These are phyloP conservation scores for Allacma fusca DNA, from an alignment of 2,888 invertebrate species.

Conservation along the genomic window DNA sequence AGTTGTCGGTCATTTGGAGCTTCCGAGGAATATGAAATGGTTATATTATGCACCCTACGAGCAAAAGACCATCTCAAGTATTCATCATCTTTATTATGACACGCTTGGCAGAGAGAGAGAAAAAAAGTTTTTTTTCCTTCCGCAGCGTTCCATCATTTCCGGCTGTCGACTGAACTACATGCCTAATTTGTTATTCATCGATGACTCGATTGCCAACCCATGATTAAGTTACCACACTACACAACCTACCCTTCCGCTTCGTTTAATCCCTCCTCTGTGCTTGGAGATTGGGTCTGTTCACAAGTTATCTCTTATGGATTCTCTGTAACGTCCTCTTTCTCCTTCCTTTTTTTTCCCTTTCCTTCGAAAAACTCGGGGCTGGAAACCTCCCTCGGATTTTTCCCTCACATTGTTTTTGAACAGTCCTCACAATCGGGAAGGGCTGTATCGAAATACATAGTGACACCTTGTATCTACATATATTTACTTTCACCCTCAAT, in stretches of 20 bases:
- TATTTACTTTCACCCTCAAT: no score
- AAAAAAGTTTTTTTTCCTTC: slow-evolving; percentile 36
- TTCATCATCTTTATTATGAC: slow-evolving; percentile 59
- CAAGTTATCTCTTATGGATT: background rate
- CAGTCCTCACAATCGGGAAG: background rate
- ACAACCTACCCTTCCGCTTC: slow-evolving; percentile 45
- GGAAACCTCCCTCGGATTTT: no score
- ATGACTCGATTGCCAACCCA: slow-evolving; percentile 49
- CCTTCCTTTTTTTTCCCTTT: no score
- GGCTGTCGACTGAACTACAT: slow-evolving; percentile 48
- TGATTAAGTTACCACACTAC: slow-evolving; percentile 49
- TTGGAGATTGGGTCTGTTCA: background rate
- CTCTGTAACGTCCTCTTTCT: no score
- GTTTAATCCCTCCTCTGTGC: slow-evolving; percentile 35
- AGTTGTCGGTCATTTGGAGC: slow-evolving; percentile 46
- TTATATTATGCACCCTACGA: slow-evolving; percentile 58
- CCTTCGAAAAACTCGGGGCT: no score
- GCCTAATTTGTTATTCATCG: slow-evolving; percentile 61
- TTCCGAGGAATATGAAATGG: slow-evolving; percentile 47
- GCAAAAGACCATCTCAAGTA: slow-evolving; percentile 47
- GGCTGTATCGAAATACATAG: slow-evolving; percentile 12
- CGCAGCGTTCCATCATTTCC: slow-evolving; percentile 51
- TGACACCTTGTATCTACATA: background rate
- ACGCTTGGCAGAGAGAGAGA: slow-evolving; percentile 44
- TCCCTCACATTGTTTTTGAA: background rate